Conservation (phyloP, 2,888 invertebrate genomes). For the Tortricodes alternella region DNA sequence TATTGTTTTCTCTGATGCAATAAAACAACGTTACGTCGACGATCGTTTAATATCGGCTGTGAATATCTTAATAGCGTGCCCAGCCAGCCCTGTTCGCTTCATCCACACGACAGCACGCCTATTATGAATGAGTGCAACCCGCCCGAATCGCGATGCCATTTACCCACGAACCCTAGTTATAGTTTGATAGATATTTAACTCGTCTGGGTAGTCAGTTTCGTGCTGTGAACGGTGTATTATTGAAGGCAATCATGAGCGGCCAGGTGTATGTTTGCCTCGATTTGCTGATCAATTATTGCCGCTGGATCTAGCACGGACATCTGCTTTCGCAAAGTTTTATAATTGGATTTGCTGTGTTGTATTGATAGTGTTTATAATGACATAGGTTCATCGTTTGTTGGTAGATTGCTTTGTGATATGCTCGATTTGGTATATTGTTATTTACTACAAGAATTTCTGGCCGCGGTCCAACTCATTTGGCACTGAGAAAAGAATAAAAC, state of each 20-base stretch:
- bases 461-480: no score
- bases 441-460: no score
- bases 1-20: not conserved
- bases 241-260: constrained; percentile 67
- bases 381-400: no score
- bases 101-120: constrained; percentile 51
- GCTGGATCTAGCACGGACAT: constrained; percentile 41
- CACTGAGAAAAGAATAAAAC: no score
- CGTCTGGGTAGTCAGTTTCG: constrained; percentile 56
- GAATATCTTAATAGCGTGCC: constrained; percentile 71
- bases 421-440: no score
- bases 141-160: constrained; percentile 40
- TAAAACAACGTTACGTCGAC: constrained; percentile 51
- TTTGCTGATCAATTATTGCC: constrained; percentile 72
- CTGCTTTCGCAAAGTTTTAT: constrained; percentile 36
- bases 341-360: constrained; percentile 23
- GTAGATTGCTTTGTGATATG: no score
- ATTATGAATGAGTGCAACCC: constrained; percentile 52
- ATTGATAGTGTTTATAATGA: no score
- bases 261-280: constrained; percentile 69
- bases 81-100: constrained; percentile 66
- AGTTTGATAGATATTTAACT: constrained; percentile 35
- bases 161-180: constrained; percentile 8
- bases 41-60: constrained; percentile 52
- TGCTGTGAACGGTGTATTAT: constrained; percentile 68